Evolutionary conservation across 2,797 vertebrate genomes (phyloP), one percentile per base, ranked within the genome.

Genomic region (Neosalanx taihuensis): DNA sequence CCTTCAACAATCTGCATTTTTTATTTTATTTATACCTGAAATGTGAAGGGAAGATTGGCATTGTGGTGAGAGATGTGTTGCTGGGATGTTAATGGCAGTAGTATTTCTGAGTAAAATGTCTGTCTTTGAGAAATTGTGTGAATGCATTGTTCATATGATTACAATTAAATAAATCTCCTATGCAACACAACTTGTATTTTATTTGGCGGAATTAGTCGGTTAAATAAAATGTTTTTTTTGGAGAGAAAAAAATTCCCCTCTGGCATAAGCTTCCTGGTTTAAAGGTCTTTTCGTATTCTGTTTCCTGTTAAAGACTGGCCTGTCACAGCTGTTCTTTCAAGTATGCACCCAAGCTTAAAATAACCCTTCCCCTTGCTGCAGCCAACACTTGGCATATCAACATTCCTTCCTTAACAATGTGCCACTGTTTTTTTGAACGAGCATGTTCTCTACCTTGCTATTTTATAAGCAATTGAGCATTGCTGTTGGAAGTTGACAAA

Each of bases 101-200:
- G 6, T n/a, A 7, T 53, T n/a, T n/a, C 64, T 62, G 57, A 60
- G 67, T 63, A 37, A 56, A 63, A 79, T 76, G 37, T 67, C 77
- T 84, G 41, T 75, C 71, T 80, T 78, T 80, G 64, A 79, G 12
- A 72, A 72, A 69, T 67, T 67, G 51, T 85, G 67, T 79, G 64
- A 80, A 63, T 81, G 67, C 76, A 41, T 86, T 61, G 56, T 82
- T 80, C 58, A 63, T 26, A 31, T 76, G 73, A 81, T 9, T 85
- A 67, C 76, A 76, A 72, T 79, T 81, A 30, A 91, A 91, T 91
- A 91, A 92, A 92, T 75, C 75, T 84, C 71, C 88, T 92, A 92
- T 93, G 92, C 91, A 93, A 92, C 76, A 83, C 76, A 6, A 57
- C 10, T 13, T 0, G 3, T 70, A 20, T 35, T 63, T 75, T 41